A percentile compares a stretch with the other conserved stretches of the same genome.
Conservation (phyloP, 2,888 invertebrate species). For the Pristionchus entomophagus region DNA sequence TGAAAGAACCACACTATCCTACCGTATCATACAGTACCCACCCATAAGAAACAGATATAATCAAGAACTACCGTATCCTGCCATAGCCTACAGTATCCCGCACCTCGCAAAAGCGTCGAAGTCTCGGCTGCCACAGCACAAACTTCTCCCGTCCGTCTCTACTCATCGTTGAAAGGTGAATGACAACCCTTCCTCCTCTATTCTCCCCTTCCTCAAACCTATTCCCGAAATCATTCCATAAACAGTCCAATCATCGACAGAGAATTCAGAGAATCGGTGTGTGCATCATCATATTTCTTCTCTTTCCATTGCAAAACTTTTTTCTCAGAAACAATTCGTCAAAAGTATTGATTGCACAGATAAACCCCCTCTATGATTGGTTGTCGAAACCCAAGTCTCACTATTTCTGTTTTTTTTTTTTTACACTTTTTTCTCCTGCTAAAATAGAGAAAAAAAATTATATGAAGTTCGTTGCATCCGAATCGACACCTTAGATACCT, state of each 20-base stretch:
- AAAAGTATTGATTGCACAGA: no score
- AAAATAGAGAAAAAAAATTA: no score
- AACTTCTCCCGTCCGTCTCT: background rate
- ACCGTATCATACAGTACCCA: no score
- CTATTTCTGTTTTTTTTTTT: no score
- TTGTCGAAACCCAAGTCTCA: no score
- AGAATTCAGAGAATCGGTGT: background rate
- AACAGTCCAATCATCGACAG: background rate
- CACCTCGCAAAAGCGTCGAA: background rate
- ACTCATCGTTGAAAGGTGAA: background rate
- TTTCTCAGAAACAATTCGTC: no score
- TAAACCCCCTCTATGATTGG: no score
- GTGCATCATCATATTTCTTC: background rate
- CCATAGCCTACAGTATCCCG: background rate
- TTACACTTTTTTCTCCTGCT: no score
- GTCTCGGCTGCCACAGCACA: background rate
- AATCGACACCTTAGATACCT: no score
- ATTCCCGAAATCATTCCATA: constrained; percentile 23
- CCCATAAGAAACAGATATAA: background rate
- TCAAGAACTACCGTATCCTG: background rate
- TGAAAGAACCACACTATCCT: background rate
- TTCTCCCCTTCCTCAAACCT: background rate
- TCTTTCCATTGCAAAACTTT: background rate
- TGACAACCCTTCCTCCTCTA: background rate
- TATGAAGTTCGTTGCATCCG: no score